Evolutionary conservation across 2,888 invertebrate genomes (phyloP), one percentile per base, ranked within the genome.

Genomic region (Synergus itoensis): DNA sequence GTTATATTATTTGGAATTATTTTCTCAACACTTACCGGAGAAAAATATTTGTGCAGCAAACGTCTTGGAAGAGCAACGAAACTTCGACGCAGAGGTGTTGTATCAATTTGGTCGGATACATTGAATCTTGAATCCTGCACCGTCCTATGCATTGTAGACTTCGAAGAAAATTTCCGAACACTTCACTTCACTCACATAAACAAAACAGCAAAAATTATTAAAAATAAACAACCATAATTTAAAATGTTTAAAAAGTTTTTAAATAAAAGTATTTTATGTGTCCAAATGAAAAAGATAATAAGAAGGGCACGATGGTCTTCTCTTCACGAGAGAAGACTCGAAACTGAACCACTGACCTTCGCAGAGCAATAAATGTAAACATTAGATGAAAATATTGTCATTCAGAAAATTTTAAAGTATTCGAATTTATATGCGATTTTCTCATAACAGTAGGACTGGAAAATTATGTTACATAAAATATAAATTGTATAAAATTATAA

Each of bases 71-170:
- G 76, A 48, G 75, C 12, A 67, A 28, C 65, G 45, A 73, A 80
- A 60, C 45, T 77, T 76, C 77, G 62, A 65, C 79, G 79, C 77
- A 79, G 79, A 77, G 80, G 79, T 81, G 81, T 83, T 78, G 43
- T 76, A 4, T 60, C 12, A 16, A 75, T 28, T 60, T 60, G 11
- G 5, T 9, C 0, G 21, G 21, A 4, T 4, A 12, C 12, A 60
- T 60, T 21, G 21, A 21, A 60, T 60, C 21, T 14, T 60, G 21
- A 12, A 4, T 21, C 60, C 0, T 21, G 18, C 5, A 60, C 60
- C 12, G 21, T 60, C 21, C 60, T 60, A 4, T 28, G 21, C 60
- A 60, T 60, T 60, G 21, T 60, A 1, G 0, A 60, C 12, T 21
- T 60, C 8, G 9, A 4, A 60, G 4, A 21, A 60, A 60, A 1